Base-by-base conservation (phyloP, 2,797 vertebrate genomes). In the Pipistrellus kuhlii region DNA sequence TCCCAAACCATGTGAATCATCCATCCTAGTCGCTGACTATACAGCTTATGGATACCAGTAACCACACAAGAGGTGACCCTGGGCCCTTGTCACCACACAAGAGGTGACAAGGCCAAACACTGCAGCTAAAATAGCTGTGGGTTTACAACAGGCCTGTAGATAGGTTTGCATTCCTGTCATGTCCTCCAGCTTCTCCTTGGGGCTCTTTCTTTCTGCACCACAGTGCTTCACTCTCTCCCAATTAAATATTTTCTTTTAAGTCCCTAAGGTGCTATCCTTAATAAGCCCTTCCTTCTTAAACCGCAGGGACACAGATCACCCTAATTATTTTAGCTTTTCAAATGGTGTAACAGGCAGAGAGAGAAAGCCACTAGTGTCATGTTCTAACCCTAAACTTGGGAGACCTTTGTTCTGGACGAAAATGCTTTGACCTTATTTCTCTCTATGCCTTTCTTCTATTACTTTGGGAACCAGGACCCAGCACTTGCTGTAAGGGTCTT, bases 171-270 rank as follows among this genome's bases (percentile, higher is more conserved):
- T 84, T 88, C 85, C 53, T 83, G 82, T 71, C 4, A 21, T n/a
- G 51, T 80, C 78, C 66, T 75, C 85, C 51, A 77, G 92, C 83
- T 95, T 92, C 76, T 94, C 72, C 83, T 68, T 15, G 5, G 53
- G 92, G 87, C 68, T 81, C 51, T 15, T 27, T 81, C 76, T 84
- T 62, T 82, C 32, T 11, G 32, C 6, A 15, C 41, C 44, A 32
- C 21, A n/a, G 12, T 76, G 55, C 51, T 73, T 86, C 90, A 2
- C 57, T 44, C 73, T 92, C 68, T 85, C 46, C 62, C 59, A 20
- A 82, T 85, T 93, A 86, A 93, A 92, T 51, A 87, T 66, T 95
- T 91, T 84, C 88, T 91, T 84, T 96, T 88, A 91, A 84, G 55
- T 77, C 93, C 73, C 5, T 51, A 94, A 93, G 71, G 92, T 7